These are phyloP conservation scores for Thermophis baileyi DNA, from an alignment of 2,113 vertebrate genomes.

Conservation along the genomic window DNA sequence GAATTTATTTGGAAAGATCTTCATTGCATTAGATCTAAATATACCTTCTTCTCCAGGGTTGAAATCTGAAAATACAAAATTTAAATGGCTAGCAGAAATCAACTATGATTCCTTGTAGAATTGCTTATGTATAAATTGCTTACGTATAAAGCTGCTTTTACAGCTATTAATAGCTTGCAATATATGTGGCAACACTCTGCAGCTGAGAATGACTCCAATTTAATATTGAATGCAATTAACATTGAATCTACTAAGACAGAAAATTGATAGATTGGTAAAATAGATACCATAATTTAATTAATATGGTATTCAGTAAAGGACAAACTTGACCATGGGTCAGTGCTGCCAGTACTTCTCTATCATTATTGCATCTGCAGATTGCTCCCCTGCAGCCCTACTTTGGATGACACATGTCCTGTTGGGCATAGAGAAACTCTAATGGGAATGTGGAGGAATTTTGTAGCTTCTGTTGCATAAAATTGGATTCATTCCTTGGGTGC, in stretches of 20 bases:
- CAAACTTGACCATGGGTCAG: neutral
- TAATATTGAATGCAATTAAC: neutral
- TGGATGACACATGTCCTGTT: neutral
- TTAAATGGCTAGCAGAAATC: neutral
- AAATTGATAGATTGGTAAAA: neutral
- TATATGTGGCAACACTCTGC: neutral
- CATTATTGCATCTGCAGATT: neutral
- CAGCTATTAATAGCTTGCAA: neutral
- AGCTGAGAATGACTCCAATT: neutral
- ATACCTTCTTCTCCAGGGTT: neutral
- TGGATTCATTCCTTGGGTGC: neutral
- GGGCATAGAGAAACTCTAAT: neutral
- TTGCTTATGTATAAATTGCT: neutral
- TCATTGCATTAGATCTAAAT: neutral
- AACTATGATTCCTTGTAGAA: neutral
- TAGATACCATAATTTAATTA: neutral
- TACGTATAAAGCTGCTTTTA: neutral
- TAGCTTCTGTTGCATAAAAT: neutral
- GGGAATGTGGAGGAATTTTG: neutral
- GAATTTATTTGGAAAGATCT: neutral
- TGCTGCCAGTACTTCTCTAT: neutral
- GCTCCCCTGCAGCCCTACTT: neutral
- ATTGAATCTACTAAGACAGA: neutral
- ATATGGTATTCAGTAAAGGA: neutral
- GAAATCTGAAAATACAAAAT: neutral